These are phyloP conservation scores for Phragmatobia fuliginosa DNA, from an alignment of 2,888 invertebrate species.

Conservation along the genomic window DNA sequence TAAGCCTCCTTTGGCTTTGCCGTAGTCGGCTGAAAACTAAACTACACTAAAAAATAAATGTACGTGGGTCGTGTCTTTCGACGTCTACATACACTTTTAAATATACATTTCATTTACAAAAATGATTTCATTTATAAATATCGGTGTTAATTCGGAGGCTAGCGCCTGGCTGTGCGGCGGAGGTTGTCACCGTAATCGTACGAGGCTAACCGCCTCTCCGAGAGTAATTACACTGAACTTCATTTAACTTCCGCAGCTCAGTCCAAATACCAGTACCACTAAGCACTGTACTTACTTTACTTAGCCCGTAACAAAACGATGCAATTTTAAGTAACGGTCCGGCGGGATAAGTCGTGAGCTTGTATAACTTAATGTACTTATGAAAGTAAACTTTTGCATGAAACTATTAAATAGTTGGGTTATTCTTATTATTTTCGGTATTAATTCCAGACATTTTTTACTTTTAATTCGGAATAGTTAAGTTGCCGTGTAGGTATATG, in stretches of 20 bases:
- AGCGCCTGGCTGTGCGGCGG: constrained; percentile 54
- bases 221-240: constrained; percentile 84
- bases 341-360: constrained; percentile 66
- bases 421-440: constrained; percentile 23
- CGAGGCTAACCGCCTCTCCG: constrained; percentile 78
- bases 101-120: not conserved
- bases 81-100: not conserved
- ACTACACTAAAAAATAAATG: not conserved
- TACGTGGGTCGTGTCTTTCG: not conserved
- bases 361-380: constrained; percentile 64
- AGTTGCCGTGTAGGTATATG: not conserved
- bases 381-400: constrained; percentile 49
- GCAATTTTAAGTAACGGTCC: constrained; percentile 79
- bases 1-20: too few species aligned
- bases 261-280: constrained; percentile 80
- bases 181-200: constrained; percentile 75
- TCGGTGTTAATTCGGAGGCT: constrained; percentile 67
- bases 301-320: constrained; percentile 79
- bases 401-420: constrained; percentile 40
- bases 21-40: not conserved
- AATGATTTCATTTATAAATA: constrained; percentile 58
- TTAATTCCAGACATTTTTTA: not conserved
- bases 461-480: not conserved
- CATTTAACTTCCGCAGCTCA: constrained; percentile 83
- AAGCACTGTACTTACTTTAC: constrained; percentile 80